Conservation (phyloP, 2,888 invertebrate species). For the Andrena chrysosceles region DNA sequence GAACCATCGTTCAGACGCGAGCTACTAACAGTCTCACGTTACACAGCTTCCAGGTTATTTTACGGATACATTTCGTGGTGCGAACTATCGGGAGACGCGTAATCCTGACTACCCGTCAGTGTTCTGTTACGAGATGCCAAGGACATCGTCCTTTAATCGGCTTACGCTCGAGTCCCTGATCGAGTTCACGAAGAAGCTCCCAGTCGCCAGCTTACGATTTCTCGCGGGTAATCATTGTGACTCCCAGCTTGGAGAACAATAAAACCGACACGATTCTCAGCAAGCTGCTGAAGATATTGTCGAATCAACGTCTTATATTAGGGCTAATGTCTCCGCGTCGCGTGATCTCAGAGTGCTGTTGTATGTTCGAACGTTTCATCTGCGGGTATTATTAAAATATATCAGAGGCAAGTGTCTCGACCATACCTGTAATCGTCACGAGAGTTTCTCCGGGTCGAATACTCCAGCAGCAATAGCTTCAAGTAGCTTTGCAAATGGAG, state of each 20-base stretch:
- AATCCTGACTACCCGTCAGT: slow-evolving; percentile 46
- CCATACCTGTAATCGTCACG: background rate
- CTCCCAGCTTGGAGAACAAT: slow-evolving; percentile 11
- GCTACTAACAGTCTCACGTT: slow-evolving; percentile 20
- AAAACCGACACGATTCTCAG: background rate
- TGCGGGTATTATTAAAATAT: slow-evolving; percentile 26
- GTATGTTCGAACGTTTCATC: background rate
- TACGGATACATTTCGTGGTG: slow-evolving; percentile 51
- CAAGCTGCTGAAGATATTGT: background rate
- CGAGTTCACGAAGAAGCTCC: slow-evolving; percentile 43
- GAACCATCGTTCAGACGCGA: background rate
- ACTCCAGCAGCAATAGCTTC: background rate
- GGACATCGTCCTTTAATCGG: slow-evolving; percentile 60
- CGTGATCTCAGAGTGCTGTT: background rate
- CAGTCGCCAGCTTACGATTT: slow-evolving; percentile 12
- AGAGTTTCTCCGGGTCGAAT: background rate
- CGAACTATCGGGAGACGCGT: slow-evolving; percentile 59
- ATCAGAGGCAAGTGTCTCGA: background rate
- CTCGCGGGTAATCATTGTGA: slow-evolving; percentile 26
- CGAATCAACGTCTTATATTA: slow-evolving; percentile 19
- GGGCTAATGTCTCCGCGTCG: background rate
- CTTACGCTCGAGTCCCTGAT: slow-evolving; percentile 47
- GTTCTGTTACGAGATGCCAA: slow-evolving; percentile 50
- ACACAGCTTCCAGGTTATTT: slow-evolving; percentile 25
- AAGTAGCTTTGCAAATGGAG: background rate